A percentile compares a stretch with the other conserved stretches of the same genome.
Evolutionary conservation across 2,888 invertebrate genomes (phyloP).

Genomic region (Hydropsyche betteni): DNA sequence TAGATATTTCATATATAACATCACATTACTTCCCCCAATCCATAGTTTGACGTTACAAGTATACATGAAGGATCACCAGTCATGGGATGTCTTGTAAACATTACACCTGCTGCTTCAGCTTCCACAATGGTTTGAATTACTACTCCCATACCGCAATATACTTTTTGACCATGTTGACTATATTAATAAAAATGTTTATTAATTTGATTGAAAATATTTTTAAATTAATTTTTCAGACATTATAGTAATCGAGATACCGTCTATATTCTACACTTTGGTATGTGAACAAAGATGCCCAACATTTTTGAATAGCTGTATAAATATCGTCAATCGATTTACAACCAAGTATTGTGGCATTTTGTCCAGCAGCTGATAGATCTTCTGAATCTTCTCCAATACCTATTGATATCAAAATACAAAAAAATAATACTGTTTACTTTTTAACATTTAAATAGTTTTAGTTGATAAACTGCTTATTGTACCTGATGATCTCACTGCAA

Average conservation of each 20-base stretch:
- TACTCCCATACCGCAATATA: constrained; percentile 77
- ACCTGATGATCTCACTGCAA: constrained; percentile 73
- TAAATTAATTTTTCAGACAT: constrained; percentile 35
- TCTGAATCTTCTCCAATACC: constrained; percentile 84
- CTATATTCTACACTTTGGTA: constrained; percentile 81
- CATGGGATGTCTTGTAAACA: constrained; percentile 83
- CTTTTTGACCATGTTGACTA: constrained; percentile 78
- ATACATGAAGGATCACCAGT: constrained; percentile 74
- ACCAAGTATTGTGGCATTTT: constrained; percentile 82
- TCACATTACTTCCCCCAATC: constrained; percentile 77
- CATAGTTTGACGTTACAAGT: constrained; percentile 81
- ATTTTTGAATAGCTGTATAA: constrained; percentile 69
- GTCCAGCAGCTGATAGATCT: constrained; percentile 84
- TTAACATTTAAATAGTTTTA: too few species aligned
- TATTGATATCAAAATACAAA: constrained; percentile 34
- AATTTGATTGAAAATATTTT: background rate
- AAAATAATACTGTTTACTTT: background rate
- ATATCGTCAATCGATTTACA: constrained; percentile 67
- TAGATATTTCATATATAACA: background rate
- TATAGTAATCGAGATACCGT: constrained; percentile 61
- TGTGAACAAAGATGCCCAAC: constrained; percentile 86
- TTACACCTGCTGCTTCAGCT: constrained; percentile 78
- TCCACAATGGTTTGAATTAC: constrained; percentile 81
- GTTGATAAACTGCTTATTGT: background rate
- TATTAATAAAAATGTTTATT: background rate